Base-by-base conservation (phyloP, 2,888 invertebrate genomes). In the Diploptera punctata region DNA sequence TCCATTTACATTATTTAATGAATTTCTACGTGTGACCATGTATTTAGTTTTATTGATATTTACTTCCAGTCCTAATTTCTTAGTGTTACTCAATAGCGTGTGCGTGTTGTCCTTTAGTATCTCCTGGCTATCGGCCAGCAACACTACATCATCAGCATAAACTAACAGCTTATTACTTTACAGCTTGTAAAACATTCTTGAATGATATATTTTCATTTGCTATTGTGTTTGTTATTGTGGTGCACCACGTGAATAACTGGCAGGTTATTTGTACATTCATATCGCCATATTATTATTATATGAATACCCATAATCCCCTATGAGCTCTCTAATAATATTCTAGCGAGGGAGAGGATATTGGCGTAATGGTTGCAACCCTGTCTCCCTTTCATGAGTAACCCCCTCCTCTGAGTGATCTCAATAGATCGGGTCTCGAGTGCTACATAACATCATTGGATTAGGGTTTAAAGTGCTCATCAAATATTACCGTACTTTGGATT, bases 381-480 rank as follows among this genome's bases (percentile, higher is more conserved):
- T n/a, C n/a, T 57, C 57, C 24, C 13, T 57, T 47, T 47, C 47
- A 47, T 57, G 33, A 33, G 5, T 29, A 26, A 29, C 57, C 29
- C 29, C 57, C 16, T 29, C 16, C n/a, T n/a, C n/a, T 29, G 47
- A n/a, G 9, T 10, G 47, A 4, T 47, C 57, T 57, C 57, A 29
- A 29, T 57, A 29, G 57, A 21, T 54, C 54, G 24, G 57, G 19
- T 52, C 52, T 57, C 5, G 57, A 57, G 57, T 57, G 57, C 26
- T 29, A 65, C 43, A 70, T 65, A 69, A 70, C 73, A 70, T 70
- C 70, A 73, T 73, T 70, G 73, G 73, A 73, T 73, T 73, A 70
- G 69, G 70, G 44, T 70, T 26, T 70, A 73, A 73, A 73, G 73
- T 73, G 73, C 70, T 73, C 73, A 62, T 73, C 73, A 73, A 73